Conservation (phyloP, 2,888 invertebrate genomes). For the Melolontha melolontha region DNA sequence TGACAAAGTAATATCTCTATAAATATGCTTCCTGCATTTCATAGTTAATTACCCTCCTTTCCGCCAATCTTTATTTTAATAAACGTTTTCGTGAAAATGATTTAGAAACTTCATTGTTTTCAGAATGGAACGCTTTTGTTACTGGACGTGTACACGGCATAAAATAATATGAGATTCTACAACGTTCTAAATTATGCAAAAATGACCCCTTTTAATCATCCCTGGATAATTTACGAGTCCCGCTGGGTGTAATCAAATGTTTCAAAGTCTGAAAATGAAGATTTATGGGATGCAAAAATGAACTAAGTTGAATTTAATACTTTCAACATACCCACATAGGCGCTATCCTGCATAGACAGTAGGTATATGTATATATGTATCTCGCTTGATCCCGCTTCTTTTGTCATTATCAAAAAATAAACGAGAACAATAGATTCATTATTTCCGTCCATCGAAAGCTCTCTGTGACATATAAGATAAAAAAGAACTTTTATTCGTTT, state of each 20-base stretch:
- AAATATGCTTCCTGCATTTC: not conserved
- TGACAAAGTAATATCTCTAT: no score
- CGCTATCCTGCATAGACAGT: not conserved
- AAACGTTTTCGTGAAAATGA: not conserved
- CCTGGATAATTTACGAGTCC: constrained; percentile 18
- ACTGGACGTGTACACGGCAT: not conserved
- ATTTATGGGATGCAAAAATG: constrained; percentile 26
- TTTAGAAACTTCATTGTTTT: constrained; percentile 6
- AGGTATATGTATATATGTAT: not conserved
- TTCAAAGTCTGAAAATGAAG: constrained; percentile 2
- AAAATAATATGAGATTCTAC: not conserved
- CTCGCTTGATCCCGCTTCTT: not conserved
- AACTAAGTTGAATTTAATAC: constrained; percentile 15
- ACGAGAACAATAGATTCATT: not conserved
- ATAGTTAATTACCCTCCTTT: not conserved
- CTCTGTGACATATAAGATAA: no score
- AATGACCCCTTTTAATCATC: constrained; percentile 32
- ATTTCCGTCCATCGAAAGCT: not conserved
- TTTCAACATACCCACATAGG: not conserved
- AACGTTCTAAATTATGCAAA: constrained; percentile 23
- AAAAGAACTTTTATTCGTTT: no score
- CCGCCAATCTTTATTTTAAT: no score
- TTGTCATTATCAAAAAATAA: not conserved
- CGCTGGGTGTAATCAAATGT: constrained; percentile 1
- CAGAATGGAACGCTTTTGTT: not conserved